Evolutionary conservation across 2,113 vertebrate genomes (phyloP), one percentile per base, ranked within the genome.

Genomic region (Caranx melampygus): DNA sequence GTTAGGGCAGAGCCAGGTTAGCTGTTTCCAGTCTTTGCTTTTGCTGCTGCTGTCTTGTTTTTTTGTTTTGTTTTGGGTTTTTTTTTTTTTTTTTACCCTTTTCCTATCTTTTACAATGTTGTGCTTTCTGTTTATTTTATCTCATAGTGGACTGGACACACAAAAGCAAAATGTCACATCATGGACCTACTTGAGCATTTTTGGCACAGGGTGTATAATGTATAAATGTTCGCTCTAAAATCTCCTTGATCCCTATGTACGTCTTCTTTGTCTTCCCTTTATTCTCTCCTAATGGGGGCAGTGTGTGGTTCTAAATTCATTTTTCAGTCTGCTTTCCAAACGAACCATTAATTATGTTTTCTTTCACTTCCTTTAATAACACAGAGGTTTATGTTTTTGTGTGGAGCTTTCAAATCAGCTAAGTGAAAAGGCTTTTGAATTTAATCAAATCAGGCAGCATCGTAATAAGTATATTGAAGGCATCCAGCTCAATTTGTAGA

Each of bases 261-360:
- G n/a, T 68, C 20, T 20, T 81, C 44, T 72, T 78, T 68, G n/a
- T 65, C 31, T 37, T 70, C 5, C 70, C 40, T 40, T 47, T 14
- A 37, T 51, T 72, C 31, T 15, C 14, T 61, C 6, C 20, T 45
- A 37, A 72, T 61, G 31, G 42, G n/a, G 13, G 42, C 34, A 57
- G 44, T 26, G 26, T 26, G 26, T 26, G 26, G 26, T 42, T 16
- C 31, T 65, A 34, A 73, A 72, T 74, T 0, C 52, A 45, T 42
- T 67, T 71, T 72, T 74, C 20, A 10, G n/a, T 60, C 67, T 47
- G 49, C 64, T 66, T 79, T 85, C 68, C 49, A 71, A 52, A 83
- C 78, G 7, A 86, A 71, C 21, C 70, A 81, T 86, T 79, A 64
- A 87, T 88, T 63, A 37, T 31, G 86, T 90, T 90, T 88, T 85